Conservation (phyloP, 2,888 invertebrate species). For the Pasiphila rectangulata region DNA sequence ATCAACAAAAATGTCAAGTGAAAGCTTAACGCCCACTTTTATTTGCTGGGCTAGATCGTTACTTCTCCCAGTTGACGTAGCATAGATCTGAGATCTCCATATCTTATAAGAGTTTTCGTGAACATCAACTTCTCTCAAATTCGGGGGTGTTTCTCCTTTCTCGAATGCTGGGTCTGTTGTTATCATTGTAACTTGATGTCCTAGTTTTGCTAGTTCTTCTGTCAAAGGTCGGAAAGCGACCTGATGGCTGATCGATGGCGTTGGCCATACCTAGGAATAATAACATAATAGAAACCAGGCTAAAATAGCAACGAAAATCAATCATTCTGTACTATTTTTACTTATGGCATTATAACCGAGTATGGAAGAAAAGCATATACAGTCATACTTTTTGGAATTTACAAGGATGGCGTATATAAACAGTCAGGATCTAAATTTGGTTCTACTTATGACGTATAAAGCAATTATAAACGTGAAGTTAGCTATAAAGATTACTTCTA, state of each 20-base stretch:
- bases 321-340: too few species aligned
- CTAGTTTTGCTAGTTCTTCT: slow-evolving; percentile 50
- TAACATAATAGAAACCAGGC: too few species aligned
- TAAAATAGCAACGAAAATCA: too few species aligned
- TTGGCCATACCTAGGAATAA: too few species aligned
- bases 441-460: too few species aligned
- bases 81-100: not conserved
- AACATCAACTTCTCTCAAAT: slow-evolving; percentile 56
- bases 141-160: slow-evolving; percentile 37
- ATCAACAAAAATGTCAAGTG: slow-evolving; percentile 9
- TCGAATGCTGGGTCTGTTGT: slow-evolving; percentile 51
- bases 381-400: too few species aligned
- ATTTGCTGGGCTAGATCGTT: slow-evolving; percentile 3
- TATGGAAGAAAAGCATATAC: too few species aligned
- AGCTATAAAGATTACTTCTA: too few species aligned
- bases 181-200: slow-evolving; percentile 58
- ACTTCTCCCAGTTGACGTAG: slow-evolving; percentile 2
- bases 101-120: slow-evolving; percentile 43
- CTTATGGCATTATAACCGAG: too few species aligned
- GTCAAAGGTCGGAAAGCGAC: slow-evolving; percentile 47
- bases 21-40: not conserved
- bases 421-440: too few species aligned
- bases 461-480: too few species aligned
- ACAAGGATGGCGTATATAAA: too few species aligned
- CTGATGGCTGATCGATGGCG: slow-evolving; percentile 57